phyloP scores from a whole-genome alignment of 1,140 invertebrate species.

The Trypoxylus dichotomus region DNA sequence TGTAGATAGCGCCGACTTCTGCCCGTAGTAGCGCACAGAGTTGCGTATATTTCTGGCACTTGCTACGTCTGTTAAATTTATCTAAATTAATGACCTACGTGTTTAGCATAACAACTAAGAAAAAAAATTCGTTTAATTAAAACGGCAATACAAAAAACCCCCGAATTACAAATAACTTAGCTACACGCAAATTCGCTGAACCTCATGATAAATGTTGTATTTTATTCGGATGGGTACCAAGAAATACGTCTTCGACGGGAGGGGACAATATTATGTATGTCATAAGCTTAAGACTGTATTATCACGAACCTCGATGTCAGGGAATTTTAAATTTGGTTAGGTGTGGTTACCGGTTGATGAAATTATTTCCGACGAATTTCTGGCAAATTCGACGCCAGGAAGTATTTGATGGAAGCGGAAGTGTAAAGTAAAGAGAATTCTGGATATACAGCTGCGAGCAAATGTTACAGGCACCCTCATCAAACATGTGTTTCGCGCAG shows the following conservation, averaged over 20 bases:
- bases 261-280: neutral
- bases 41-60: neutral
- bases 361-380: constrained; percentile 2
- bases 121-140: neutral
- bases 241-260: neutral
- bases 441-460: no score
- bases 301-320: neutral
- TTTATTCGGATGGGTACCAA: neutral
- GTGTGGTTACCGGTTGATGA: neutral
- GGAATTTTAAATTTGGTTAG: neutral
- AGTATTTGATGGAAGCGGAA: neutral
- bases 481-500: no score
- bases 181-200: neutral
- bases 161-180: neutral
- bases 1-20: neutral
- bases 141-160: neutral
- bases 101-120: neutral
- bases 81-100: neutral
- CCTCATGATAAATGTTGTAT: neutral
- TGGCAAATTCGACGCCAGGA: neutral
- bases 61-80: neutral
- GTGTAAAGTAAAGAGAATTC: constrained; percentile 1
- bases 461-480: no score
- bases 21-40: neutral
- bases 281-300: neutral